Evolutionary conservation across 2,888 invertebrate genomes (phyloP), one percentile per base, ranked within the genome.

Genomic region (Orthonevra nobilis): DNA sequence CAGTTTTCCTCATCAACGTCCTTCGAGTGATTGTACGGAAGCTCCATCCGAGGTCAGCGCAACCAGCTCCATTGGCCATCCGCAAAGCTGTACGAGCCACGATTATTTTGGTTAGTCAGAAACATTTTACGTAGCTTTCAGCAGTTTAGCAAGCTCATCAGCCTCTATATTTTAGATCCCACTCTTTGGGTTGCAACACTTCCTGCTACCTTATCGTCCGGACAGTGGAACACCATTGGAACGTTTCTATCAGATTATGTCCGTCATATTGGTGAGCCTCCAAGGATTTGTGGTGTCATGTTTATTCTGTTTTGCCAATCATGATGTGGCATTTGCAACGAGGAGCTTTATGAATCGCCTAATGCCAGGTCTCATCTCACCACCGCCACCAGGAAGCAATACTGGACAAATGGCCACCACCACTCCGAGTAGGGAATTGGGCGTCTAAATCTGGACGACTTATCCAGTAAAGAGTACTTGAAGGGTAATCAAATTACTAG

Each of bases 221-320:
- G 88, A 90, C 0, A 88, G 90, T 0, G 91, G 91, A 1, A 88
- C 91, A 3, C 86, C 90, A 0, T 88, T 91, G 54, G 92, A 92
- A 81, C 90, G 90, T 17, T 85, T 91, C 50, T 94, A 94, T 85
- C 92, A 93, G 84, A 89, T 94, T 52, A 84, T 92, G 12, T 92
- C 93, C 0, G 93, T 94, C 0, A 85, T 94, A 14, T 88, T 94
- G 9, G 92, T 93, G 9, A 94, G 94, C 19, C 90, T 93, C 56
- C 95, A 95, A 91, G 94, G 94, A 20, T 88, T 93, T 23, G 93
- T 93, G 83, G 93, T 94, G 2, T 91, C 94, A 0, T 90, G 93
- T 48, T 89, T 94, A 3, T 94, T 93, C 85, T 94, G 94, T 85
- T 94, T 94, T 89, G 93, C 93, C 82, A 94, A 94, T 87, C 92